Percentiles rank a stretch among this genome's conserved stretches.
Evolutionary conservation across 1,140 invertebrate species (phyloP).

Genomic region (Acyrthosiphon pisum): DNA sequence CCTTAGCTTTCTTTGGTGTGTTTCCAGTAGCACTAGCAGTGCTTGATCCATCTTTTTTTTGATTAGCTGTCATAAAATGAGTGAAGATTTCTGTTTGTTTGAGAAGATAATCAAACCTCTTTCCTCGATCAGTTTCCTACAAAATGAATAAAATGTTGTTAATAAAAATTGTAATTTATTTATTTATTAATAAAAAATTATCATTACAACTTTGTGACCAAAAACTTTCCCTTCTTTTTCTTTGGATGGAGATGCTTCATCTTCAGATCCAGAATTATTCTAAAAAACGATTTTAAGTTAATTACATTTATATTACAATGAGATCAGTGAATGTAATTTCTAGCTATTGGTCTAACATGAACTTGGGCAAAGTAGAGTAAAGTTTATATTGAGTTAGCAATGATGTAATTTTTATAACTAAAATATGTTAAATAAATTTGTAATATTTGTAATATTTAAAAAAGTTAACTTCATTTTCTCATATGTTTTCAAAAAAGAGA

Average conservation of each 20-base stretch:
- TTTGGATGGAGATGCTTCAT: neutral
- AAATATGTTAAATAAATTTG: no score
- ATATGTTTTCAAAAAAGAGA: no score
- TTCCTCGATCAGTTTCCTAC: conserved; percentile 75
- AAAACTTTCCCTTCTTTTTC: conserved; percentile 36
- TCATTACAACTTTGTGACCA: conserved; percentile 45
- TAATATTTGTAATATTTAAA: no score
- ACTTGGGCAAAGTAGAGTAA: no score
- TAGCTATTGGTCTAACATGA: no score
- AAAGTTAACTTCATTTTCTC: no score
- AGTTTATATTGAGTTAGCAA: no score
- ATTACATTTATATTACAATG: no score
- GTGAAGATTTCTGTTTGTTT: conserved; percentile 98
- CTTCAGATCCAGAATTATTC: conserved; percentile 55
- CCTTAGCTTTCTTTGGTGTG: conserved; percentile 59
- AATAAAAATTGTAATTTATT: neutral
- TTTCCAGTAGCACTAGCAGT: conserved; percentile 68
- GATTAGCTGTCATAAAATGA: conserved; percentile 91
- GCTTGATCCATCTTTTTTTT: conserved; percentile 80
- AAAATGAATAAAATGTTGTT: neutral
- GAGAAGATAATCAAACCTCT: conserved; percentile 92
- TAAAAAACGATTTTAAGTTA: neutral
- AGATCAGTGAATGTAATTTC: no score
- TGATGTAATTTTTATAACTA: no score
- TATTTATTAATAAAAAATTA: neutral